These are phyloP conservation scores for Peromyscus eremicus DNA, from an alignment of 2,797 vertebrate genomes.

Conservation along the genomic window DNA sequence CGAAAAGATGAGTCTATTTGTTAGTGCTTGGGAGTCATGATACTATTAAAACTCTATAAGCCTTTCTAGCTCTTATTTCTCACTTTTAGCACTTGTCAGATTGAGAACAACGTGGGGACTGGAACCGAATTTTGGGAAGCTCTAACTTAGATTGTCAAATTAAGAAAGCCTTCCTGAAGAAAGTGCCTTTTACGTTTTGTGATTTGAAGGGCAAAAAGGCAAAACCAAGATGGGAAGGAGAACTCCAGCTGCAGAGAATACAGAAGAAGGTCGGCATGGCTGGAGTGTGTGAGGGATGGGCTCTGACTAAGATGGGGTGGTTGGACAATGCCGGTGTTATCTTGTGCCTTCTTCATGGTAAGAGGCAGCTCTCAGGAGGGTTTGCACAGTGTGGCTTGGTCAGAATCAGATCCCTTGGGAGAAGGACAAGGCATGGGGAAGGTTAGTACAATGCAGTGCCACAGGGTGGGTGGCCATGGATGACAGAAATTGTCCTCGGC, in stretches of 20 bases:
- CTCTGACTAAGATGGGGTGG: background rate
- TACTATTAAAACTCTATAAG: background rate
- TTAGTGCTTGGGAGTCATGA: background rate
- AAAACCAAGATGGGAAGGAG: background rate
- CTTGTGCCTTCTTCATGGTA: background rate
- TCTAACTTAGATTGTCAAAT: background rate
- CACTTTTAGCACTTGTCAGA: background rate
- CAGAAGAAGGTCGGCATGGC: background rate
- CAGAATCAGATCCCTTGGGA: background rate
- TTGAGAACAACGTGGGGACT: background rate
- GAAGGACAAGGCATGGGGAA: background rate
- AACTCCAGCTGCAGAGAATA: background rate
- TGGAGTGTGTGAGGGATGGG: background rate
- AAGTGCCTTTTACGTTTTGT: background rate
- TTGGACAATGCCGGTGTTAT: background rate
- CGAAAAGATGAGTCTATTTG: background rate
- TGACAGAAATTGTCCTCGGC: background rate
- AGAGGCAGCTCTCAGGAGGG: background rate
- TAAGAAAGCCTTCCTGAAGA: constrained; percentile 17
- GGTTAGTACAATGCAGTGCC: background rate
- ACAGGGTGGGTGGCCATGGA: background rate
- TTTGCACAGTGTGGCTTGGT: background rate
- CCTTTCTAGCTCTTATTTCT: background rate
- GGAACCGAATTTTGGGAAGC: background rate
- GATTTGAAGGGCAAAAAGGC: background rate